phyloP scores from a whole-genome alignment of 2,888 invertebrate species.

The Spisula solida region DNA sequence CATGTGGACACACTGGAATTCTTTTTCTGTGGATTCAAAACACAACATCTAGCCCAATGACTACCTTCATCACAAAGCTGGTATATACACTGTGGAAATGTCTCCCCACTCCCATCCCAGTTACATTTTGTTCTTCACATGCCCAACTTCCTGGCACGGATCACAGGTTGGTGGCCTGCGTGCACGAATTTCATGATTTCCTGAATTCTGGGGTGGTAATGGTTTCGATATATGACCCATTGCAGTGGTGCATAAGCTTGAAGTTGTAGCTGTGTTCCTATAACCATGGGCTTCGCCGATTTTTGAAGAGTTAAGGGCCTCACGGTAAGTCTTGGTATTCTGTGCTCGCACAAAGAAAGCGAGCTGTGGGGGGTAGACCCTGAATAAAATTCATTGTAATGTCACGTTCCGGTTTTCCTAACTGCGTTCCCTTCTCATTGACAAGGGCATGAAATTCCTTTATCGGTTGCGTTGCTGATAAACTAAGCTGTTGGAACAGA shows the following conservation, averaged over 20 bases:
- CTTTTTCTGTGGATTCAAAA: neutral
- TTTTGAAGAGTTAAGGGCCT: constrained; percentile 45
- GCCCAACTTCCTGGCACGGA: constrained; percentile 17
- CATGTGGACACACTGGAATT: constrained; percentile 14
- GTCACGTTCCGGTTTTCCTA: too few species aligned
- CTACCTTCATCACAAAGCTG: constrained; percentile 43
- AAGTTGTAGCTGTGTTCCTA: neutral
- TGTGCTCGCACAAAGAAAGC: constrained; percentile 56
- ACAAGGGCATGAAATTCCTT: too few species aligned
- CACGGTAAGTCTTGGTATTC: constrained; percentile 9
- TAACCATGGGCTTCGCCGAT: constrained; percentile 60
- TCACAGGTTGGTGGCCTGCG: constrained; percentile 28
- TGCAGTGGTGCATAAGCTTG: neutral
- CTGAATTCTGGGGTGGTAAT: too few species aligned
- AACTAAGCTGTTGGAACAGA: too few species aligned
- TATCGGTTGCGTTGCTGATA: too few species aligned
- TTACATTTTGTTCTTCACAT: constrained; percentile 28
- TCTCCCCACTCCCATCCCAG: constrained; percentile 15
- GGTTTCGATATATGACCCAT: too few species aligned
- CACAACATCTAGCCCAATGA: constrained; percentile 33
- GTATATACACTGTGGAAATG: neutral
- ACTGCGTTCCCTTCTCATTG: too few species aligned
- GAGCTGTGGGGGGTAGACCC: too few species aligned
- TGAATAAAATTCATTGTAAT: too few species aligned
- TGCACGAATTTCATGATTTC: too few species aligned